phyloP scores from a whole-genome alignment of 2,888 invertebrate genomes.

The Volucella inflata region DNA sequence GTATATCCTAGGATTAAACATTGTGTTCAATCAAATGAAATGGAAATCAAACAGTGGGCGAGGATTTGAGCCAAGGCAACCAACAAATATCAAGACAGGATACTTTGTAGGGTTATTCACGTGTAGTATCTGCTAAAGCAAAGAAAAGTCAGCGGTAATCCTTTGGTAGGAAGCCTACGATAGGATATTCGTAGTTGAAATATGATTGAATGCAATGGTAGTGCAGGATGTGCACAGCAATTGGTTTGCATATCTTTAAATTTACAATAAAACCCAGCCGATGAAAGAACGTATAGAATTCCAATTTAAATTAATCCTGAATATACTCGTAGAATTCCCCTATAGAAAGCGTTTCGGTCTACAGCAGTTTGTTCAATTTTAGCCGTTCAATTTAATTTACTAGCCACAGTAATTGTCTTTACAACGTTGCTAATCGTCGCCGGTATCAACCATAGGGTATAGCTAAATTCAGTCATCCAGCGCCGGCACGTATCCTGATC shows the following conservation, averaged over 20 bases:
- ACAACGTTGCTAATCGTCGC: constrained; percentile 17
- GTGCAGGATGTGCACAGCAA: no score
- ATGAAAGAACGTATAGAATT: no score
- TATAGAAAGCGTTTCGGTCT: no score
- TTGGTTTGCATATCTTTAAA: no score
- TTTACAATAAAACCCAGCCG: no score
- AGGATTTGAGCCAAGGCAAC: constrained; percentile 21
- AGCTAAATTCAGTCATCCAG: constrained; percentile 17
- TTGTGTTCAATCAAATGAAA: constrained; percentile 67
- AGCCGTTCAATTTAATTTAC: constrained; percentile 43
- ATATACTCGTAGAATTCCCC: no score
- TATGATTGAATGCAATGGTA: no score
- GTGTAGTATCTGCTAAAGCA: constrained; percentile 35
- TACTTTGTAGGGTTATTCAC: constrained; percentile 29
- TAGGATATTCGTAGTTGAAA: no score
- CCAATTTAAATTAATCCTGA: no score
- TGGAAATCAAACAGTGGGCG: constrained; percentile 62
- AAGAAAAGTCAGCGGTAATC: no score
- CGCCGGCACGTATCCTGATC: not conserved
- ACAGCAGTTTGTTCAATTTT: constrained; percentile 13
- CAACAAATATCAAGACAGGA: constrained; percentile 37
- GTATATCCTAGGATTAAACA: constrained; percentile 56
- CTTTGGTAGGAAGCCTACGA: no score
- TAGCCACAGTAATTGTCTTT: constrained; percentile 22
- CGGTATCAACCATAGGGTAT: constrained; percentile 12